phyloP scores from a whole-genome alignment of 1,140 invertebrate genomes.

The Agrypnia vestita region DNA sequence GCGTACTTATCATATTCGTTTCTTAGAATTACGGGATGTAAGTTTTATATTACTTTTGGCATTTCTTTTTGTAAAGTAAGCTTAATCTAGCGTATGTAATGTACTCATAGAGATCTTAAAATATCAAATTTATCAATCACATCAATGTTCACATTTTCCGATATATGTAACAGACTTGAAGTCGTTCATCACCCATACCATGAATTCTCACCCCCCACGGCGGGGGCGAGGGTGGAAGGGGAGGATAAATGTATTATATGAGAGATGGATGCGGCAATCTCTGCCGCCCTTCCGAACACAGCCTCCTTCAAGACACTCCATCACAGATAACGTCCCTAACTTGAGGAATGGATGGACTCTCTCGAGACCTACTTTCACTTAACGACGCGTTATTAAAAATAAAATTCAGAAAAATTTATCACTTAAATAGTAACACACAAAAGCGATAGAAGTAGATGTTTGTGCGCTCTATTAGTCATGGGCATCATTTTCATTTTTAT shows the following conservation, averaged over 20 bases:
- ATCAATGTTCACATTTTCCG: constrained; percentile 16
- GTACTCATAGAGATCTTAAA: constrained; percentile 1
- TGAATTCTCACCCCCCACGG: not conserved
- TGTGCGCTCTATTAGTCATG: too few species aligned
- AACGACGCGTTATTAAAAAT: not conserved
- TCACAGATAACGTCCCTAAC: constrained; percentile 11
- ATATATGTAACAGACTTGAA: constrained; percentile 21
- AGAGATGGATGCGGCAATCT: constrained; percentile 32
- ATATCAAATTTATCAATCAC: constrained; percentile 42
- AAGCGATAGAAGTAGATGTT: too few species aligned
- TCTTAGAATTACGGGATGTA: too few species aligned
- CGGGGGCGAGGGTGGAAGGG: not conserved
- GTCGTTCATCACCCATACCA: constrained; percentile 14
- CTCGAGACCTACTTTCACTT: constrained; percentile 7
- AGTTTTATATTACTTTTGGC: not conserved
- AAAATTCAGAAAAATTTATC: too few species aligned
- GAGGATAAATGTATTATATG: constrained; percentile 28
- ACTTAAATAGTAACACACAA: too few species aligned
- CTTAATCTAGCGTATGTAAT: constrained; percentile 23
- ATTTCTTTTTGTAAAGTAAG: not conserved
- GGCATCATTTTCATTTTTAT: too few species aligned
- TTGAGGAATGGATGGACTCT: constrained; percentile 21
- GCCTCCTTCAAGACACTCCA: constrained; percentile 16
- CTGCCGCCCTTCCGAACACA: not conserved
- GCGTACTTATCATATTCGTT: too few species aligned